Percentiles rank a stretch among this genome's conserved stretches.
phyloP scores from a whole-genome alignment of 2,797 vertebrate genomes.

The Euthynnus affinis region DNA sequence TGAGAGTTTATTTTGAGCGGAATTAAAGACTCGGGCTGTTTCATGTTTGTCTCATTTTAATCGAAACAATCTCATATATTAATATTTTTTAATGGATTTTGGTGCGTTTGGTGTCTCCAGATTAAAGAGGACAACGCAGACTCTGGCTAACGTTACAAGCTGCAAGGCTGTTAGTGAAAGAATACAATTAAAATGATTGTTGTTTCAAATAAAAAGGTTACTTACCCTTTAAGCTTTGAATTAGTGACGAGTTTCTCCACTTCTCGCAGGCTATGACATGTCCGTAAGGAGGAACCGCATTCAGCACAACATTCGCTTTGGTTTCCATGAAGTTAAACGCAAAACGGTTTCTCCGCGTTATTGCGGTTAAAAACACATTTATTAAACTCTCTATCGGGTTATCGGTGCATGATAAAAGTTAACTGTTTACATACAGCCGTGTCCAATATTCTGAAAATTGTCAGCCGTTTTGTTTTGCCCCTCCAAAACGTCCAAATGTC shows the following conservation, averaged over 20 bases:
- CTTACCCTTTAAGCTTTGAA: constrained; percentile 78
- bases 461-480: neutral
- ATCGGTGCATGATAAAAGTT: neutral
- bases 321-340: constrained; percentile 62
- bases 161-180: no score
- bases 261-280: constrained; percentile 77
- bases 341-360: neutral
- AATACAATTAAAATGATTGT: neutral
- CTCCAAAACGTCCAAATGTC: neutral
- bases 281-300: constrained; percentile 76
- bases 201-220: rapidly evolving
- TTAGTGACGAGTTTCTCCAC: constrained; percentile 78
- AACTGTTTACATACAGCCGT: no score
- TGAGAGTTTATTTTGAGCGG: no score
- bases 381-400: neutral
- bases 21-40: no score
- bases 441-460: no score
- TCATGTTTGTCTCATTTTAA: rapidly evolving
- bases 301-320: constrained; percentile 51
- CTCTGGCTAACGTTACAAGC: no score
- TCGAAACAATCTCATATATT: neutral
- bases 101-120: neutral
- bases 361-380: neutral
- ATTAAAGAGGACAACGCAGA: no score
- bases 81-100: neutral